Percentiles rank a stretch among this genome's conserved stretches.
These are phyloP conservation scores for Coregonus suidteri DNA, from an alignment of 2,797 vertebrate species.

Conservation along the genomic window DNA sequence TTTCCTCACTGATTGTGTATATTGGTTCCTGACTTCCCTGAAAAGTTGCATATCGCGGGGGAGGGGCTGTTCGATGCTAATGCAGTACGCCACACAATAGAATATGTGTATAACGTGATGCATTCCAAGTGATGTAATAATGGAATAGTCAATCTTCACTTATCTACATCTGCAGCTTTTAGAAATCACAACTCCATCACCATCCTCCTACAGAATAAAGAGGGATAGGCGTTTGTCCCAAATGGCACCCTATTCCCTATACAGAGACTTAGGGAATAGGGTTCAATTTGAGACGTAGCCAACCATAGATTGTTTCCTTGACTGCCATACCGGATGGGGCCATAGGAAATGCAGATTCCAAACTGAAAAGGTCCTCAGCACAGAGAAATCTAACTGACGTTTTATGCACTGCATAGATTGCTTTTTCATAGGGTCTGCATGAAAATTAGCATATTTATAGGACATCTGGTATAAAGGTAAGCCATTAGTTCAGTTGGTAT, in stretches of 20 bases:
- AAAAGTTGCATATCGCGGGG: no score
- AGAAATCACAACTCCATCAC: neutral
- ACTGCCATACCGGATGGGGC: conserved; percentile 33
- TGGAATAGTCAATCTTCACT: neutral
- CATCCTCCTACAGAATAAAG: no score
- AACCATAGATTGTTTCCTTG: conserved; percentile 45
- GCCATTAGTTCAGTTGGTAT: conserved; percentile 53
- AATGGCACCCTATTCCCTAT: neutral
- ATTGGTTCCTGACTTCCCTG: no score
- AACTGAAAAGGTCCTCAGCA: conserved; percentile 46
- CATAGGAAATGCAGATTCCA: conserved; percentile 56
- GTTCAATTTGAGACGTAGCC: neutral
- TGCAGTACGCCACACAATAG: neutral
- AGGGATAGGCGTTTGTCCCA: neutral
- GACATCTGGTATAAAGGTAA: conserved; percentile 61
- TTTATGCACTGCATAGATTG: conserved; percentile 58
- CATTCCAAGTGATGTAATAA: neutral
- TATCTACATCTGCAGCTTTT: neutral
- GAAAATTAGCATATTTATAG: conserved; percentile 77
- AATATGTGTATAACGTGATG: neutral
- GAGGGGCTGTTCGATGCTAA: no score
- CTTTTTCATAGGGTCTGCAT: conserved; percentile 56
- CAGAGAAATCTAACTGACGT: conserved; percentile 36
- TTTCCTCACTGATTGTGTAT: no score
- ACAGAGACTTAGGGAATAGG: neutral